Conservation (phyloP, 2,888 invertebrate species). For the Iselma pallidipennis region DNA sequence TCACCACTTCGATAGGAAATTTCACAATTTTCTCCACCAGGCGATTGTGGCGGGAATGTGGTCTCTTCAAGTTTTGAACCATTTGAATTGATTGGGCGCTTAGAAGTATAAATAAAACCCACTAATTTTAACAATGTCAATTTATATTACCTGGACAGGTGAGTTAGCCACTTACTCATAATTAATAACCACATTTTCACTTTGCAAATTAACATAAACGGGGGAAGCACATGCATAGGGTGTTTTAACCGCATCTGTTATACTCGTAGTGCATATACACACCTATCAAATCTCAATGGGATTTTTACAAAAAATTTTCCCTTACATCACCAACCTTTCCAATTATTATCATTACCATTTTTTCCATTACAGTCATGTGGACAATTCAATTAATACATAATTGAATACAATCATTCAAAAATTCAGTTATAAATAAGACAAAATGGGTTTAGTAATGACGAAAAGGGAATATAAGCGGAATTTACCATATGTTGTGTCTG, state of each 20-base stretch:
- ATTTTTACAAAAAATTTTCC: not conserved
- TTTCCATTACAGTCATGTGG: not conserved
- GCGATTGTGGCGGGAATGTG: too few relatives aligned
- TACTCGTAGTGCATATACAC: not conserved
- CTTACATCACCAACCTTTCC: not conserved
- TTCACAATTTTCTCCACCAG: too few relatives aligned
- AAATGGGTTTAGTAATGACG: not conserved
- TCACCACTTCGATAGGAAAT: too few relatives aligned
- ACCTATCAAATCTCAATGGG: slow-evolving; percentile 7
- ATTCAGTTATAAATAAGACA: not conserved
- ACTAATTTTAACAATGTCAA: slow-evolving; percentile 1
- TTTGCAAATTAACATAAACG: slow-evolving; percentile 40
- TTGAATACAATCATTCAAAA: not conserved
- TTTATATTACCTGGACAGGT: slow-evolving; percentile 13
- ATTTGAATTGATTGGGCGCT: too few relatives aligned
- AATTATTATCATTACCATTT: not conserved
- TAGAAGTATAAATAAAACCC: too few relatives aligned
- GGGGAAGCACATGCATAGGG: slow-evolving; percentile 30
- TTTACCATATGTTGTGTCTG: not conserved
- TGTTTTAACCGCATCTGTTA: slow-evolving; percentile 23
- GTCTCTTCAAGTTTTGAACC: too few relatives aligned
- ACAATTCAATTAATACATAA: not conserved
- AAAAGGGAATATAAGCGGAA: not conserved
- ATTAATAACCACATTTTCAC: slow-evolving; percentile 30
- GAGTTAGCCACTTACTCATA: slow-evolving; percentile 19